phyloP scores from a whole-genome alignment of 2,888 invertebrate genomes.

The Hirtodrosophila trivittata region DNA sequence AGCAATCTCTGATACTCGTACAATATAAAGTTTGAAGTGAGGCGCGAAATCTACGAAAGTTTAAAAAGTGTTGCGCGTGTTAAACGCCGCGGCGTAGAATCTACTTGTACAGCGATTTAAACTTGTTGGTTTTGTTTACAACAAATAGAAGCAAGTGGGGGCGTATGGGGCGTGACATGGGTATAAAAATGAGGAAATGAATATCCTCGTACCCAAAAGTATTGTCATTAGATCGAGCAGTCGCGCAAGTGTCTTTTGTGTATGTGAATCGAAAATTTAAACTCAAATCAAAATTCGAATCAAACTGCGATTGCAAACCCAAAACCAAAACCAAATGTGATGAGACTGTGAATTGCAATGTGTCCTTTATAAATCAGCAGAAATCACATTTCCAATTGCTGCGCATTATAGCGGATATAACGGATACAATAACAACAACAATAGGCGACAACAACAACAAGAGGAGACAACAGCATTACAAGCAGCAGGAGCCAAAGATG shows the following conservation, averaged over 20 bases:
- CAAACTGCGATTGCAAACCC: conserved; percentile 31
- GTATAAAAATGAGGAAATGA: too few relatives aligned
- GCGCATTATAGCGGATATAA: conserved; percentile 65
- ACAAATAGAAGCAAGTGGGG: conserved; percentile 42
- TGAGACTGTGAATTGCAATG: conserved; percentile 45
- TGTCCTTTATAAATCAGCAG: conserved; percentile 70
- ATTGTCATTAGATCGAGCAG: background rate
- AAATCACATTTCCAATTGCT: conserved; percentile 72
- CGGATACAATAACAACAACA: conserved; percentile 21
- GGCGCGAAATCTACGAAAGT: conserved; percentile 39
- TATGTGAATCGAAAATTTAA: conserved; percentile 5
- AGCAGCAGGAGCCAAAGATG: conserved; percentile 40
- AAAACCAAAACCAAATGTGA: conserved; percentile 1
- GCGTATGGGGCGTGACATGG: conserved; percentile 36
- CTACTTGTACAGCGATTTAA: too few relatives aligned
- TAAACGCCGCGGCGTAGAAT: conserved; percentile 12
- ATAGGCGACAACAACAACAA: conserved; percentile 4
- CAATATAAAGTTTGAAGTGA: conserved; percentile 9
- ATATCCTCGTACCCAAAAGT: too few relatives aligned
- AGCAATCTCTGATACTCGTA: background rate
- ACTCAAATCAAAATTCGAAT: conserved; percentile 7
- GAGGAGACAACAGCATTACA: conserved; percentile 23
- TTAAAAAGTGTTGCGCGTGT: conserved; percentile 14
- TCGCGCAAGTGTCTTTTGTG: conserved; percentile 22
- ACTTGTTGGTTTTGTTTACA: conserved; percentile 39